Evolutionary conservation across 1,140 invertebrate genomes (phyloP), one percentile per base, ranked within the genome.

Genomic region (Agrilus planipennis): DNA sequence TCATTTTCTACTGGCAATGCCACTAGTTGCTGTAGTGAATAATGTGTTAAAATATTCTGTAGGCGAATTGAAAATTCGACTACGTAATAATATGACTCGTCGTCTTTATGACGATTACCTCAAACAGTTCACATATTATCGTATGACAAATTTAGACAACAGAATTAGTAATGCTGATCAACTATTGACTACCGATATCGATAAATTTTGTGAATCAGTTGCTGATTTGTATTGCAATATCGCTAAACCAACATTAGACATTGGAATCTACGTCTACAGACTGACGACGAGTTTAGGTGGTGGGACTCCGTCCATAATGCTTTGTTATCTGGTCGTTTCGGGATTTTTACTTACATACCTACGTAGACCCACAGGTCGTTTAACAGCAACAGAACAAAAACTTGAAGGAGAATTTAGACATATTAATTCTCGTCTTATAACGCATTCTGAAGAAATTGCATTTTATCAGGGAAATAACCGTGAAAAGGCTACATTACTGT

Each of bases 391-490:
- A 50, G 94, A 99, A 60, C 94, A 98, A 65, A 87, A 89, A 62
- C 64, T 97, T 7, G 95, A 99, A 69, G 95, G 94, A 44, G 93
- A 99, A 72, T 95, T 92, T 63, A 76, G 95, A 57, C 95, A 90
- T 57, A 89, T 98, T 15, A 94, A 98, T 41, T 91, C 91, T 5
- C 71, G 95, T 19, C 67, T 99, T 3, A 98, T 98, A 29, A 92
- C 90, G 0, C 96, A 98, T 64, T 90, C 91, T 14, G 95, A 99
- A 68, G 95, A 99, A 69, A 78, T 98, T 44, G 93, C 94, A 2
- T 99, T 98, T 65, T 98, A 97, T 62, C 75, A 92, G 66, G 92
- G 92, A 49, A 92, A 91, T 54, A 69, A 72, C 30, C 75, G 88
- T 22, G 94, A 98, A 64, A 87, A 91, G 61, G 62, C 83, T 14